phyloP scores from a whole-genome alignment of 2,888 invertebrate species.

The Diplolepis rosae region DNA sequence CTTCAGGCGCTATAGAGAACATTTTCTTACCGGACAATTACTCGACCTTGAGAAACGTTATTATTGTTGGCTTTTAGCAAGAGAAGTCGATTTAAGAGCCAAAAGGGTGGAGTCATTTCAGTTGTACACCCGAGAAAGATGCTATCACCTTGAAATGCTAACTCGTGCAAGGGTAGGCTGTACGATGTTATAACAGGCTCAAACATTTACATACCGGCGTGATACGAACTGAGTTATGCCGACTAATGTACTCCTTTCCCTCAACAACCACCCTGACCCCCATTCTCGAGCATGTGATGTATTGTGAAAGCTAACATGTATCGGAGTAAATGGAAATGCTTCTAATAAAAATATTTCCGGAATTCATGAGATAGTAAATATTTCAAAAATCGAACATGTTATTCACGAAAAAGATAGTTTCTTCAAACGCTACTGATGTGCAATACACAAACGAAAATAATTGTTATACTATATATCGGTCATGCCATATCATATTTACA shows the following conservation, averaged over 20 bases:
- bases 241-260: conserved; percentile 56
- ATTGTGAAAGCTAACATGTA: conserved; percentile 38
- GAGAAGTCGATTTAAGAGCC: background rate
- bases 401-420: too few species aligned
- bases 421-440: too few species aligned
- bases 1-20: background rate
- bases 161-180: conserved; percentile 37
- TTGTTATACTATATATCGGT: too few species aligned
- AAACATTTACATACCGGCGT: conserved; percentile 61
- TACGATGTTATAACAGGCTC: conserved; percentile 54
- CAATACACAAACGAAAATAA: too few species aligned
- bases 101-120: conserved; percentile 34
- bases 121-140: conserved; percentile 40
- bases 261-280: conserved; percentile 37
- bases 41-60: background rate
- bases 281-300: conserved; percentile 41
- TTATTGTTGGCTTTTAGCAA: background rate
- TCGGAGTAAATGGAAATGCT: background rate
- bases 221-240: conserved; percentile 59
- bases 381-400: too few species aligned
- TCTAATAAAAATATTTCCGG: background rate
- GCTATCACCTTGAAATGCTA: conserved; percentile 43
- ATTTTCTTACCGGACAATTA: background rate
- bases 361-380: too few species aligned
- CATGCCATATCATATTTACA: too few species aligned